Evolutionary conservation across 2,113 vertebrate species (phyloP).

Genomic region (Catagonus wagneri): DNA sequence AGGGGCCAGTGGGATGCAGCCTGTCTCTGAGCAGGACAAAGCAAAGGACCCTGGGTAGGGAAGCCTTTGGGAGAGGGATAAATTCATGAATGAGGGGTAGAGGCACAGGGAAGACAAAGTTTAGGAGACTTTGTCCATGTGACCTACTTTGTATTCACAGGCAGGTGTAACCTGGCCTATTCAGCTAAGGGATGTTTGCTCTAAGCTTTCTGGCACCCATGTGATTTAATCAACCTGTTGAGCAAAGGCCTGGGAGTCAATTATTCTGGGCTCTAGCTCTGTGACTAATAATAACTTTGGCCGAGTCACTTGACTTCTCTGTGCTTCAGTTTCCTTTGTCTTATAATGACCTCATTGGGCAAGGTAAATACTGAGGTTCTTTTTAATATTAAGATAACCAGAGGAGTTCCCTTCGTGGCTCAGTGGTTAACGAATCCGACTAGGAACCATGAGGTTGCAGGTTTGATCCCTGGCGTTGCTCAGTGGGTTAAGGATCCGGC

Average conservation of each 20-base stretch:
- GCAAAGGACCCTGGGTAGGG: neutral
- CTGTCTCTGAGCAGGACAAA: neutral
- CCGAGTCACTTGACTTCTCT: neutral
- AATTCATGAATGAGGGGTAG: neutral
- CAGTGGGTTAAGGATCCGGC: no score
- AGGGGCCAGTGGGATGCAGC: neutral
- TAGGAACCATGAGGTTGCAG: no score
- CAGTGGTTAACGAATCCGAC: no score
- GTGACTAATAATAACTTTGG: neutral
- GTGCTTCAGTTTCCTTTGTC: constrained; percentile 17
- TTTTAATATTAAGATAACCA: neutral
- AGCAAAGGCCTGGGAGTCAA: neutral
- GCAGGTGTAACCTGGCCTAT: neutral
- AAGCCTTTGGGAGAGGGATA: neutral
- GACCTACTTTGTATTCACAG: neutral
- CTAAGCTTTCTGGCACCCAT: neutral
- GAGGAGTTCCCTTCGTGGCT: no score
- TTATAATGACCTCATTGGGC: neutral
- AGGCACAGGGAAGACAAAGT: neutral
- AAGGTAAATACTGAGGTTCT: constrained; percentile 11
- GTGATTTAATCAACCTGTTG: neutral
- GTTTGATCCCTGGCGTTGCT: no score
- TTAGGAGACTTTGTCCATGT: neutral
- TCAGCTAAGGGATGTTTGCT: neutral
- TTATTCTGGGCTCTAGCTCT: neutral